Evolutionary conservation across 2,797 vertebrate species (phyloP).

Genomic region (Phoxinus dragarum): DNA sequence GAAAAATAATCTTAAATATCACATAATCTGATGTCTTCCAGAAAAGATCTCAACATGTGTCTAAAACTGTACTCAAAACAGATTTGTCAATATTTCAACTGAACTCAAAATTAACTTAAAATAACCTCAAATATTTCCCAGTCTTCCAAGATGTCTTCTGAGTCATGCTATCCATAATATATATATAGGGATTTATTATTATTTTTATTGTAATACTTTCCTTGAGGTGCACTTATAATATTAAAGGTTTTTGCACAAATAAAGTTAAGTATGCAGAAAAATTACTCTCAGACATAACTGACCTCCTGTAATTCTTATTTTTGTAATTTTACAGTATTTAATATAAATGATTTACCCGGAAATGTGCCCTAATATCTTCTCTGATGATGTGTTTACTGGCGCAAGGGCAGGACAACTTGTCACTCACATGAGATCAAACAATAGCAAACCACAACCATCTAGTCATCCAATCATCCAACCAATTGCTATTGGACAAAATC

Average conservation of each 20-base stretch:
- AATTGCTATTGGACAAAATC: too few relatives aligned
- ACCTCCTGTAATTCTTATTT: too few relatives aligned
- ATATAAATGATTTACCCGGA: too few relatives aligned
- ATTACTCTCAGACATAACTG: neutral
- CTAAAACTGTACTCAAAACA: neutral
- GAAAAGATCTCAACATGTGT: neutral
- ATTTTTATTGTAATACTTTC: neutral
- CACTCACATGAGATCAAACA: too few relatives aligned
- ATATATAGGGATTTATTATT: neutral
- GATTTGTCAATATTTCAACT: neutral
- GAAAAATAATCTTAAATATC: neutral
- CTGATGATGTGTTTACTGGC: too few relatives aligned
- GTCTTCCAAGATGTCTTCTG: neutral
- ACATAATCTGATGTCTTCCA: neutral
- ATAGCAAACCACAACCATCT: too few relatives aligned
- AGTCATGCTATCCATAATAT: neutral
- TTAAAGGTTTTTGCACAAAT: neutral
- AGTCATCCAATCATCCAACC: too few relatives aligned
- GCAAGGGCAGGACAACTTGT: too few relatives aligned
- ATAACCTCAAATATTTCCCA: neutral
- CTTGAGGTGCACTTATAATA: neutral
- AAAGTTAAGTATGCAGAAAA: neutral
- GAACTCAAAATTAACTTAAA: neutral
- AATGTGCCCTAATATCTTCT: too few relatives aligned
- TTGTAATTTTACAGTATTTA: too few relatives aligned